Percentiles rank a stretch among this genome's conserved stretches.
These are phyloP conservation scores for Acestrorhynchus altus DNA, from an alignment of 2,797 vertebrate species.

Conservation along the genomic window DNA sequence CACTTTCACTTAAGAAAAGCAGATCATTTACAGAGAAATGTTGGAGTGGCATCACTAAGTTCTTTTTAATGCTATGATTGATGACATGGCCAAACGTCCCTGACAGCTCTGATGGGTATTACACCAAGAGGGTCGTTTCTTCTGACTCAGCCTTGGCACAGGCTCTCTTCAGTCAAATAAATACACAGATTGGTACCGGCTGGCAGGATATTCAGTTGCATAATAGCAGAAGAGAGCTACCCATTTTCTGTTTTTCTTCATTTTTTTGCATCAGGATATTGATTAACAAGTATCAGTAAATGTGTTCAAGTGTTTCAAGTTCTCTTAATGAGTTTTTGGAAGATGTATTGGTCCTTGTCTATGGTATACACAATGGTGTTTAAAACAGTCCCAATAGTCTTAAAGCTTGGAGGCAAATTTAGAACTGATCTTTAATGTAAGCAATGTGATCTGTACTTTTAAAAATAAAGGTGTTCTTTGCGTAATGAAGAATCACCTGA, in stretches of 20 bases:
- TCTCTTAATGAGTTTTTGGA: constrained; percentile 1
- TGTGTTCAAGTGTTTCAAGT: not conserved
- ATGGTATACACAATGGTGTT: not conserved
- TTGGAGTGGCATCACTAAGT: not conserved
- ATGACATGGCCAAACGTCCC: constrained; percentile 3
- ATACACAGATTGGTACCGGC: constrained; percentile 67
- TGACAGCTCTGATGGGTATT: constrained; percentile 64
- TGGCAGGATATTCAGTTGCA: constrained; percentile 51
- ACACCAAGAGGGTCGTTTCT: constrained; percentile 46
- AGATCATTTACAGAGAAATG: not conserved
- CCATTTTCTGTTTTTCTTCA: not conserved
- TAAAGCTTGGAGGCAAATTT: not conserved
- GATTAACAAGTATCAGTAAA: constrained; percentile 11
- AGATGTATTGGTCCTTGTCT: not conserved
- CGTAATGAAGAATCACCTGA: not conserved
- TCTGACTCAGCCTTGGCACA: constrained; percentile 59
- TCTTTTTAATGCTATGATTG: constrained; percentile 2
- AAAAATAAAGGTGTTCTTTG: too few relatives aligned
- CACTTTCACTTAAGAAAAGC: not conserved
- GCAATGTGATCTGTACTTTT: too few relatives aligned
- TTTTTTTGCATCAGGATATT: constrained; percentile 47
- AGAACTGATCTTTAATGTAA: too few relatives aligned
- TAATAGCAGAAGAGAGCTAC: not conserved
- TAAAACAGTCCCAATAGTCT: not conserved
- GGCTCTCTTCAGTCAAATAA: constrained; percentile 56